Base-by-base conservation (phyloP, 2,888 invertebrate species). In the Lacanobia wlatinum region DNA sequence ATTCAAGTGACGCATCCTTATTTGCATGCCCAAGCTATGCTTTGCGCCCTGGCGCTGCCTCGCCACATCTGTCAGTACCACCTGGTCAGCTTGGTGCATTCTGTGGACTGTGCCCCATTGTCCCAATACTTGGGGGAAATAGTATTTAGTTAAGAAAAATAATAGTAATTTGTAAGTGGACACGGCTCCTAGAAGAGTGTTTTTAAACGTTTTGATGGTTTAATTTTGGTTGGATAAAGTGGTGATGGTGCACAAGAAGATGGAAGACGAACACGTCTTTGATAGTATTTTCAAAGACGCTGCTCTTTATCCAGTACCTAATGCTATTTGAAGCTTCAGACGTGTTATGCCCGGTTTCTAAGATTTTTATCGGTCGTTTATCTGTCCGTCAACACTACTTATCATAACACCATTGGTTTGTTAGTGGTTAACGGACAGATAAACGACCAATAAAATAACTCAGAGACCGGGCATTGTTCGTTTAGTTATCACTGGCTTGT, bases 41-140 rank as follows among this genome's bases (percentile, higher is more conserved):
- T n/a, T 5, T 6, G 50, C 53, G 69, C 65, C 63, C 82, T 53
- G 50, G 80, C 70, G 64, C 56, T 43, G 53, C 38, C 50, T 43
- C 43, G 76, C 62, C 74, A 80, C 87, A 87, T 87, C 87, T 87
- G 87, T 75, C 85, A 59, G 77, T 68, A 43, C 23, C 84, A 85
- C 84, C 84, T 85, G 84, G 84, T 78, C 79, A 82, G 81, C 76
- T 83, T 61, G 70, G 68, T 75, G 78, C 76, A 80, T 77, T 66
- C 78, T 80, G 73, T 52, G 38, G 58, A 59, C 55, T 55, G 60
- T 23, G 50, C 66, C 70, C 80, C 64, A 80, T 70, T 83, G 80
- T 80, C 56, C 38, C 59, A 58, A 58, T 59, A 56, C 7, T 63
- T 59, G 21, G 80, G 80, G 80, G 79, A 63, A 73, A 60, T 53